phyloP scores from a whole-genome alignment of 2,113 vertebrate species.

The Petrocephalus microphthalmus region DNA sequence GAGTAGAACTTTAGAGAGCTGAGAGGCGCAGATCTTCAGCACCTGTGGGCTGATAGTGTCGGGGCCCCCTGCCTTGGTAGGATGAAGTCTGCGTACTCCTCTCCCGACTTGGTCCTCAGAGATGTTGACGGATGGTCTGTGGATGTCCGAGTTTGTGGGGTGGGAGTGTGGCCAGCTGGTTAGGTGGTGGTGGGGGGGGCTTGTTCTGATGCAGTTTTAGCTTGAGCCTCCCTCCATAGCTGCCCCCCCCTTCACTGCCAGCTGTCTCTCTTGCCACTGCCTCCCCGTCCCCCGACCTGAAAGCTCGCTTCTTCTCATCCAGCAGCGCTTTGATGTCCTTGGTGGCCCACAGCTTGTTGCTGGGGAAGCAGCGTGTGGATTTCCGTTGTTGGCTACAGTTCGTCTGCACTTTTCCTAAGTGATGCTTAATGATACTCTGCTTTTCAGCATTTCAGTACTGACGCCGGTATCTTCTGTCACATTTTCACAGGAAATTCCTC shows the following conservation, averaged over 20 bases:
- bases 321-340: neutral
- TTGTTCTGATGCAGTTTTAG: too few species aligned
- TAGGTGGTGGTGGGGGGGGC: too few species aligned
- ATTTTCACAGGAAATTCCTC: slow-evolving; percentile 3
- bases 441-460: neutral
- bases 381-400: neutral
- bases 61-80: too few species aligned
- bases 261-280: neutral
- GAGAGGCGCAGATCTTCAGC: neutral
- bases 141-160: neutral
- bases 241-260: neutral
- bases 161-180: neutral
- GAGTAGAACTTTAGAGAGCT: neutral
- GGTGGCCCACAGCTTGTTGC: neutral
- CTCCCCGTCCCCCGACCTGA: neutral
- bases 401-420: neutral
- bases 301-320: neutral
- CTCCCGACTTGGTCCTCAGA: neutral
- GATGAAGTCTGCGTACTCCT: neutral
- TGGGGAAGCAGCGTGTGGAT: neutral
- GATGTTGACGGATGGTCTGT: neutral
- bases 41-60: neutral
- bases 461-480: neutral
- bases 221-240: too few species aligned
- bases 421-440: neutral